Percentiles rank a stretch among this genome's conserved stretches.
These are phyloP conservation scores for Tursiops truncatus DNA, from an alignment of 2,113 vertebrate genomes.

Conservation along the genomic window DNA sequence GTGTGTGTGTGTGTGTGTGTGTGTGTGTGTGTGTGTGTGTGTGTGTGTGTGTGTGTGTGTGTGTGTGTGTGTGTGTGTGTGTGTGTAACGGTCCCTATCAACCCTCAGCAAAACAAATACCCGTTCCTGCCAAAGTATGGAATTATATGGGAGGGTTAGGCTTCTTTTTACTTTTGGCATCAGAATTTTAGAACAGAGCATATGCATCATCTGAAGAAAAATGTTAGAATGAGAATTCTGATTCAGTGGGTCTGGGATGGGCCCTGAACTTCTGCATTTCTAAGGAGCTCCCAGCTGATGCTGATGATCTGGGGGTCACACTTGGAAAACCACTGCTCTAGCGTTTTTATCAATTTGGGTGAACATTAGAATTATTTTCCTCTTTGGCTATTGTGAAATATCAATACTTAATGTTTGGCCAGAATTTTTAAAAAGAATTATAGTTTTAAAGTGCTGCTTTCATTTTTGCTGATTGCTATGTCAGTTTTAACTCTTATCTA, in stretches of 20 bases:
- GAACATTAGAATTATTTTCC: background rate
- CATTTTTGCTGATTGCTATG: slow-evolving; percentile 5
- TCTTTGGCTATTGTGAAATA: background rate
- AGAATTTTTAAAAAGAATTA: background rate
- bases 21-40: background rate
- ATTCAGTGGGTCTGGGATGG: background rate
- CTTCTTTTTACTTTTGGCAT: slow-evolving; percentile 30
- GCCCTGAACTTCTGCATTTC: background rate
- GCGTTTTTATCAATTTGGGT: slow-evolving; percentile 32
- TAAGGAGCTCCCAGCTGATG: background rate
- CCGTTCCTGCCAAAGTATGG: slow-evolving; percentile 48
- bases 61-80: background rate
- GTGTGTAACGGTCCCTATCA: slow-evolving; percentile 32
- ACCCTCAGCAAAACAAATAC: slow-evolving; percentile 65
- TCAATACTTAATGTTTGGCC: background rate
- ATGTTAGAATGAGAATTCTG: slow-evolving; percentile 16
- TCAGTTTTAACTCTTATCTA: slow-evolving; percentile 35
- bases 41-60: background rate
- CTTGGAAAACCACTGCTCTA: background rate
- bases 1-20: background rate
- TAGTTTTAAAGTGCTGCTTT: slow-evolving; percentile 35
- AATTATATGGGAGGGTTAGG: slow-evolving; percentile 32
- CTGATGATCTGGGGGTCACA: background rate
- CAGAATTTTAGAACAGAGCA: slow-evolving; percentile 21
- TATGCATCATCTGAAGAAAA: slow-evolving; percentile 57